Conservation (phyloP, 2,888 invertebrate genomes). For the Acrobasis consociella region DNA sequence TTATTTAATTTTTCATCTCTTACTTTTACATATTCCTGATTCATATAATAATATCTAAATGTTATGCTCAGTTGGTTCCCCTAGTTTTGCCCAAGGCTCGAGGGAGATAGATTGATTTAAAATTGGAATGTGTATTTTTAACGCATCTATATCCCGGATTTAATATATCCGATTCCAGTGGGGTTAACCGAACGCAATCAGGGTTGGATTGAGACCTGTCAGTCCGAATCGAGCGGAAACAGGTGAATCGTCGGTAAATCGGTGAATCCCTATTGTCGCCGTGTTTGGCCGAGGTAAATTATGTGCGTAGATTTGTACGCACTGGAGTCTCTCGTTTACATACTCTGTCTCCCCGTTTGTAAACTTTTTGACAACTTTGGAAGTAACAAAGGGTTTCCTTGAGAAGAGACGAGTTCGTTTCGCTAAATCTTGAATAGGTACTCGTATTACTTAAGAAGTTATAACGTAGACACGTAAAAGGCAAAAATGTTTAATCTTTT, state of each 20-base stretch:
- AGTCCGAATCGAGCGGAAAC: conserved; percentile 22
- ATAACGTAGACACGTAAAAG: no score
- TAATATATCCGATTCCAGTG: conserved; percentile 19
- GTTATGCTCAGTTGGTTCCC: neutral
- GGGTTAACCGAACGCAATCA: conserved; percentile 22
- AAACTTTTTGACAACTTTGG: conserved; percentile 1
- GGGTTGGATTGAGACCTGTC: conserved; percentile 23
- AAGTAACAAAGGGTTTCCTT: conserved; percentile 1
- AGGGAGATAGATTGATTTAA: conserved; percentile 7
- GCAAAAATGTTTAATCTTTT: no score
- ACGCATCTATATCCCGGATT: conserved; percentile 9
- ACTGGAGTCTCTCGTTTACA: neutral
- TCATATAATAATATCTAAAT: neutral
- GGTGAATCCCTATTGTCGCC: conserved; percentile 17
- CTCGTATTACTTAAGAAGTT: no score
- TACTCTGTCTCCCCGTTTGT: neutral
- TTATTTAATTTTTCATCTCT: neutral
- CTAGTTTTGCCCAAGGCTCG: neutral
- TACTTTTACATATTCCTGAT: neutral
- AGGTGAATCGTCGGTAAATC: conserved; percentile 4
- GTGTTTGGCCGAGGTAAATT: conserved; percentile 11
- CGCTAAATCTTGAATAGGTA: neutral
- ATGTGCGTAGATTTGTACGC: conserved; percentile 3
- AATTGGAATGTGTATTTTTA: conserved; percentile 10
- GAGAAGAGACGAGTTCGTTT: neutral